A percentile compares a stretch with the other conserved stretches of the same genome.
phyloP scores from a whole-genome alignment of 2,797 vertebrate genomes.

The Enteromius thamalakanensis region DNA sequence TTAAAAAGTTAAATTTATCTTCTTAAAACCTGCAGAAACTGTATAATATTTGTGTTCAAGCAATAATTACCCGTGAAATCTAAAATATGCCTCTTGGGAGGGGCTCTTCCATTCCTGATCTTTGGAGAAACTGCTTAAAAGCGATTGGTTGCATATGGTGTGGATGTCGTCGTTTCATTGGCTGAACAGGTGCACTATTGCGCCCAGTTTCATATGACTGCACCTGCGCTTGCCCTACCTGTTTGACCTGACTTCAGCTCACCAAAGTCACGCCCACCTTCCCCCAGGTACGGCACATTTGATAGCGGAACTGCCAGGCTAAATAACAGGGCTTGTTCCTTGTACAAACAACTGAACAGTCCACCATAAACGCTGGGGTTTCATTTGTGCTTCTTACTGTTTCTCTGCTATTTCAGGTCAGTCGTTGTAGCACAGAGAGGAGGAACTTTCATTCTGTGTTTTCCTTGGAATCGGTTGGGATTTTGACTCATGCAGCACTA shows the following conservation, averaged over 20 bases:
- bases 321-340: slow-evolving; percentile 62
- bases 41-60: not conserved
- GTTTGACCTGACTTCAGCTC: slow-evolving; percentile 69
- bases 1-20: not conserved
- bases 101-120: slow-evolving; percentile 35
- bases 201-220: slow-evolving; percentile 47
- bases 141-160: slow-evolving; percentile 19
- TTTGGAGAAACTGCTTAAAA: not conserved
- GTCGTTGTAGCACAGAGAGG: not conserved
- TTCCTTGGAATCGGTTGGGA: not conserved
- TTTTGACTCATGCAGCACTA: slow-evolving; percentile 50
- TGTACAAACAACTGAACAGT: slow-evolving; percentile 69
- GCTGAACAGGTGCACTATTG: slow-evolving; percentile 68
- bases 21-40: not conserved
- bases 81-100: not conserved
- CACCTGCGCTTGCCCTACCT: slow-evolving; percentile 69
- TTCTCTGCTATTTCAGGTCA: slow-evolving; percentile 2
- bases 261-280: slow-evolving; percentile 60
- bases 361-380: slow-evolving; percentile 50
- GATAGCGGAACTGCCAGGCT: slow-evolving; percentile 63
- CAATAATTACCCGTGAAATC: not conserved
- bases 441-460: slow-evolving; percentile 6
- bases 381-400: not conserved
- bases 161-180: slow-evolving; percentile 37
- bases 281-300: slow-evolving; percentile 55